Conservation (phyloP, 2,113 vertebrate genomes). For the Barbus barbus region DNA sequence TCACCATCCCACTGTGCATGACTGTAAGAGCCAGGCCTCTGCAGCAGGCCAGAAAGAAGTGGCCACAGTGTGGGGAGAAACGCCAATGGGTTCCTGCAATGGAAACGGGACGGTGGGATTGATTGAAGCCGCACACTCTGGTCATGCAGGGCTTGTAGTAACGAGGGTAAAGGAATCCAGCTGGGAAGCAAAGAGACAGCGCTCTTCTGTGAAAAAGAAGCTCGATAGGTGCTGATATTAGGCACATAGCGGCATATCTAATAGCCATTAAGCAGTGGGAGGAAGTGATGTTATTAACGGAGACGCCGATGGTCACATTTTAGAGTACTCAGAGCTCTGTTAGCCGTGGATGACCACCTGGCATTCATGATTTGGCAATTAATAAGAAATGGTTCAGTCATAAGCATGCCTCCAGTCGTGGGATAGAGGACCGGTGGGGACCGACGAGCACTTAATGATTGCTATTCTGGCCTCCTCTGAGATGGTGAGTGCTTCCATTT, state of each 20-base stretch:
- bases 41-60: conserved; percentile 4
- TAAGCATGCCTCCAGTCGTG: conserved; percentile 40
- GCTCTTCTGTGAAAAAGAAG: neutral
- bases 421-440: conserved; percentile 3
- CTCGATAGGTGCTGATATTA: neutral
- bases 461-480: conserved; percentile 31
- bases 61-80: neutral
- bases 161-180: conserved; percentile 16
- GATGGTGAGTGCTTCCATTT: conserved; percentile 26
- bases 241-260: conserved; percentile 27
- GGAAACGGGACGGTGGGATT: neutral
- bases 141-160: conserved; percentile 8
- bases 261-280: conserved; percentile 42
- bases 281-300: conserved; percentile 38
- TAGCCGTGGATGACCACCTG: conserved; percentile 34
- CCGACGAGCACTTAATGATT: conserved; percentile 31
- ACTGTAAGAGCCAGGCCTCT: conserved; percentile 4
- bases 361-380: conserved; percentile 46
- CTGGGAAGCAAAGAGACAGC: conserved; percentile 13
- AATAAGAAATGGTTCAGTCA: conserved; percentile 46
- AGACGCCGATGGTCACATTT: conserved; percentile 33
- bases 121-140: conserved; percentile 28
- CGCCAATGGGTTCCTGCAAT: neutral
- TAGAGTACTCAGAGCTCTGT: conserved; percentile 32
- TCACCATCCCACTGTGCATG: conserved; percentile 45